Percentiles rank a stretch among this genome's conserved stretches.
These are phyloP conservation scores for Lepidurus couesii DNA, from an alignment of 1,140 invertebrate species.

Conservation along the genomic window DNA sequence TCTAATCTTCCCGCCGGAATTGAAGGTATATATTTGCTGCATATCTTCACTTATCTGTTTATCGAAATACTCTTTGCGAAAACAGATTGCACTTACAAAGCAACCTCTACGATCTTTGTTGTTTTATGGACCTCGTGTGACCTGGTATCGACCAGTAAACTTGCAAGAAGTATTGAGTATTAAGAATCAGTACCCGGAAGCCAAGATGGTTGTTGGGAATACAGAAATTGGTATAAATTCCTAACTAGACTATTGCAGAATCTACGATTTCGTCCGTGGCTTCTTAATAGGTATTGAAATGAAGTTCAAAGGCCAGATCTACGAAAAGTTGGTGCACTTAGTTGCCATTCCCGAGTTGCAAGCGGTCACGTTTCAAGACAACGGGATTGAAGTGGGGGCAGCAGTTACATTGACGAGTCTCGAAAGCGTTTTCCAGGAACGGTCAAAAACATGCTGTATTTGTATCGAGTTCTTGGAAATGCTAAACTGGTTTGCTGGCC, in stretches of 20 bases:
- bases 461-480: constrained; percentile 72
- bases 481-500: constrained; percentile 90
- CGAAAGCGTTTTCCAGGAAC: constrained; percentile 55
- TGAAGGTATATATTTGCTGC: constrained; percentile 57
- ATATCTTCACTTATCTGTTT: constrained; percentile 7
- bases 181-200: constrained; percentile 64
- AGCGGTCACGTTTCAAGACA: constrained; percentile 48
- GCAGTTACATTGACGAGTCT: constrained; percentile 73
- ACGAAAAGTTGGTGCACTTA: constrained; percentile 74
- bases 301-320: constrained; percentile 79
- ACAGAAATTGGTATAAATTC: constrained; percentile 73
- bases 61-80: background rate
- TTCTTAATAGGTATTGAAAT: constrained; percentile 60
- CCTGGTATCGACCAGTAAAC: constrained; percentile 72
- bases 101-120: too few relatives aligned
- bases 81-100: constrained; percentile 18
- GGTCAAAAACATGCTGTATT: constrained; percentile 54
- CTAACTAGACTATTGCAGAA: background rate
- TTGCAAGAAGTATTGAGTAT: constrained; percentile 63
- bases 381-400: constrained; percentile 67
- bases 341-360: constrained; percentile 63
- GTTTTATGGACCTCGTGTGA: constrained; percentile 54
- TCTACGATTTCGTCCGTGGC: constrained; percentile 38
- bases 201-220: constrained; percentile 85
- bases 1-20: constrained; percentile 87